Percentiles rank a stretch among this genome's conserved stretches.
These are phyloP conservation scores for Eciton burchellii DNA, from an alignment of 1,140 invertebrate species.

Conservation along the genomic window DNA sequence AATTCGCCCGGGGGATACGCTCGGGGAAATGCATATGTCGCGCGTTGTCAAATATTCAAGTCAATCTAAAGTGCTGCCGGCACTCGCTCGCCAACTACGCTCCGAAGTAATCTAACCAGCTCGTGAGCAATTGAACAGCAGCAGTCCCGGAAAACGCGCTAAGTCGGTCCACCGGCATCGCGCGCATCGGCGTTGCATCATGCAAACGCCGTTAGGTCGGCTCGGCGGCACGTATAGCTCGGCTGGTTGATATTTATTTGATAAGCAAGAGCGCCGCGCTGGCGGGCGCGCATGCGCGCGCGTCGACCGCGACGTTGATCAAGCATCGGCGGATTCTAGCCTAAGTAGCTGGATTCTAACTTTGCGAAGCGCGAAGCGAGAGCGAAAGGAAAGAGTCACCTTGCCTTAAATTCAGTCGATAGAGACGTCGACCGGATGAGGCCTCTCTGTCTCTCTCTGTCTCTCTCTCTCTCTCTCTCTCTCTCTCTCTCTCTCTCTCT, in stretches of 20 bases:
- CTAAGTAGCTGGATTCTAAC: too few species aligned
- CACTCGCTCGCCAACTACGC: conserved; percentile 68
- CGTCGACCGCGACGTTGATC: too few species aligned
- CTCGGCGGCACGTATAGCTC: not conserved
- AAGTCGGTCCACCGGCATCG: conserved; percentile 1
- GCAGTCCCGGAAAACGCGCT: conserved; percentile 44
- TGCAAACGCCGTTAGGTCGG: conserved; percentile 1
- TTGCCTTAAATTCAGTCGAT: too few species aligned
- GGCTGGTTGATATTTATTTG: conserved; percentile 20
- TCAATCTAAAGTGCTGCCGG: conserved; percentile 75
- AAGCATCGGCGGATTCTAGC: too few species aligned
- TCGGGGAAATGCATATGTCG: conserved; percentile 50
- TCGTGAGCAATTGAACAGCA: conserved; percentile 59
- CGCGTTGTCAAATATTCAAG: conserved; percentile 76
- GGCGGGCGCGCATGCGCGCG: too few species aligned
- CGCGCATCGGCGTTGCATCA: conserved; percentile 29
- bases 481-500: too few species aligned
- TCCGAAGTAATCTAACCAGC: conserved; percentile 81
- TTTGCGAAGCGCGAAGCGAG: too few species aligned
- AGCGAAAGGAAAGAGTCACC: too few species aligned
- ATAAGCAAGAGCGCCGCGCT: conserved; percentile 19
- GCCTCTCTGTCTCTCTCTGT: too few species aligned
- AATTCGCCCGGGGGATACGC: conserved; percentile 16
- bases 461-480: too few species aligned
- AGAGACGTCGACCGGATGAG: too few species aligned